Conservation (phyloP, 2,888 invertebrate species). For the Ectobius pallidus region DNA sequence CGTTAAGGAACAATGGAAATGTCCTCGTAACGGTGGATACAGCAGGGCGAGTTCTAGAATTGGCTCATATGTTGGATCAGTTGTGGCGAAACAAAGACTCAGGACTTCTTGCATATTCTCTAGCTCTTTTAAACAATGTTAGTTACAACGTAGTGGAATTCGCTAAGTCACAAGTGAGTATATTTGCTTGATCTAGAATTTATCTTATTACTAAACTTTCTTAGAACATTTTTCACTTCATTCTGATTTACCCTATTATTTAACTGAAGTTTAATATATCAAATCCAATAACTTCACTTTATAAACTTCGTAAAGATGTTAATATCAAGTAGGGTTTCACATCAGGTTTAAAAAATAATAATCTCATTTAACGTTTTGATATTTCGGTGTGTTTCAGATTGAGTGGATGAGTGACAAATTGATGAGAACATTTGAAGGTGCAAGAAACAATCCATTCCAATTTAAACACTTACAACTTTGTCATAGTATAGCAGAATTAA, state of each 20-base stretch:
- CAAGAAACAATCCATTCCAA: conserved; percentile 93
- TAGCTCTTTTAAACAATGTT: conserved; percentile 93
- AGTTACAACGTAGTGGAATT: conserved; percentile 99
- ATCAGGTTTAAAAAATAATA: no score
- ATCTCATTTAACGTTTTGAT: no score
- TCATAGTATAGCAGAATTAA: conserved; percentile 87
- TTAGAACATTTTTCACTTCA: neutral
- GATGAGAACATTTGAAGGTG: conserved; percentile 89
- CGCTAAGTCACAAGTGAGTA: conserved; percentile 85
- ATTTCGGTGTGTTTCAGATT: no score
- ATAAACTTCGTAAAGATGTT: no score
- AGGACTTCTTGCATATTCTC: conserved; percentile 90
- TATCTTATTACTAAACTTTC: neutral
- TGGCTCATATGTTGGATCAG: conserved; percentile 96
- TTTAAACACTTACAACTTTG: conserved; percentile 93
- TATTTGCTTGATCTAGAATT: neutral
- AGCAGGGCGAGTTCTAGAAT: conserved; percentile 93
- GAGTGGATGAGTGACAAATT: conserved; percentile 99
- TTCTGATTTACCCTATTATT: neutral
- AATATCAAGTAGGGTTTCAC: no score
- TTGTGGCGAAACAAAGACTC: conserved; percentile 95
- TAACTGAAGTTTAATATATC: no score
- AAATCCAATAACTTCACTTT: no score
- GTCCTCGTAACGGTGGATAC: conserved; percentile 96
- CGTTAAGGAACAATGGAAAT: conserved; percentile 92